Evolutionary conservation across 2,888 invertebrate species (phyloP), one percentile per base, ranked within the genome.

Genomic region (Notocelia uddmanniana): DNA sequence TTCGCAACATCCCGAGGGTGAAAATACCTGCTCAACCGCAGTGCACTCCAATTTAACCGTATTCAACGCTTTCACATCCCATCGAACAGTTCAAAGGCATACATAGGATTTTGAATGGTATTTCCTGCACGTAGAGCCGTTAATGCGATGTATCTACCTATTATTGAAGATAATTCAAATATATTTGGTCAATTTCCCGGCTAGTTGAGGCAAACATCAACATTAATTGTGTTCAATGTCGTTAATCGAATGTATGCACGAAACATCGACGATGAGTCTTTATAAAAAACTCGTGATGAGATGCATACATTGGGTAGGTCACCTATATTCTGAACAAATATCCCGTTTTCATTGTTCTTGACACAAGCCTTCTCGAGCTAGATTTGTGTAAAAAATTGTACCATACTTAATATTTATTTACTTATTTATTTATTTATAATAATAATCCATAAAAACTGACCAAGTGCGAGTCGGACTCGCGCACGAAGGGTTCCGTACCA

Each of bases 1-100:
- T 66, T 59, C 70, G 41, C 50, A 64, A 57, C 21, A 70, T 54
- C 70, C 63, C 64, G 52, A 13, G 70, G 70, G 57, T 58, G 52
- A 54, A 70, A 66, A 66, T 70, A 66, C 52, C 8, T 52, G 34
- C 50, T 34, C 52, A 41, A 41, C 50, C 52, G 70, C 70, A 66
- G 34, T 70, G 21, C 21, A 45, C 66, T 34, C 58, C 9, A 59
- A 34, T 50, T 66, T 31, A 59, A 34, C n/a, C 41, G 41, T 31
- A 66, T 58, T 52, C 52, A 34, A 55, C 19, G 55, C 11, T 48
- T 52, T 50, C 69, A 18, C 37, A 34, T 63, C 67, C 21, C 48
- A 50, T 21, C 8, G 31, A 31, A 5, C 31, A 31, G 31, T 31
- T 26, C 41, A 26, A 18, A 34, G 34, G 21, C 8, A 21, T 63